These are phyloP conservation scores for Phenganax stokvisi DNA, from an alignment of 92 coral and sea anemone genomes.

Conservation along the genomic window DNA sequence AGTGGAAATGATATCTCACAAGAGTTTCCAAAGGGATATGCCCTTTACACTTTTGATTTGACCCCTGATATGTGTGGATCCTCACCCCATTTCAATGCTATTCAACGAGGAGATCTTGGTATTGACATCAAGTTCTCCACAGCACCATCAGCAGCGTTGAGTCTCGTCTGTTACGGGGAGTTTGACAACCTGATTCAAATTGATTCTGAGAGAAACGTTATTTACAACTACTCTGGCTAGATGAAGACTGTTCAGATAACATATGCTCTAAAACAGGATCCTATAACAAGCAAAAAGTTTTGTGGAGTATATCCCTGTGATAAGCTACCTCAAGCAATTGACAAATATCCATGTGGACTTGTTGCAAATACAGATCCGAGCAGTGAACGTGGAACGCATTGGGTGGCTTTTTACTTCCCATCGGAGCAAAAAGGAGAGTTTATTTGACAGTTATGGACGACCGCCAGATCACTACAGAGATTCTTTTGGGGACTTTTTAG, in stretches of 20 bases:
- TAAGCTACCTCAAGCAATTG: neutral
- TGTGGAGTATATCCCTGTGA: neutral
- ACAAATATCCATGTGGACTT: neutral
- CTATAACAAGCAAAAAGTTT: conserved; percentile 15
- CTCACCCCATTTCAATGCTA: conserved; percentile 1
- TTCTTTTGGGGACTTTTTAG: conserved; percentile 35
- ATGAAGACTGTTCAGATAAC: neutral
- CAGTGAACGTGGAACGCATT: conserved; percentile 24
- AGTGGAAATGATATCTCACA: conserved; percentile 41
- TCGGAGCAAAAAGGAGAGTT: conserved; percentile 19
- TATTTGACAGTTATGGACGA: conserved; percentile 37
- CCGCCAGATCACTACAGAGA: conserved; percentile 26
- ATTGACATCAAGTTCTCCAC: conserved; percentile 4
- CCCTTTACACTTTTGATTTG: conserved; percentile 13
- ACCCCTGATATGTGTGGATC: conserved; percentile 20
- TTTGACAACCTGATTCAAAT: conserved; percentile 32
- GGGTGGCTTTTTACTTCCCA: conserved; percentile 43
- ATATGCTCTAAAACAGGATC: neutral
- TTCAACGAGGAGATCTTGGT: neutral
- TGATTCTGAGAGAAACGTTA: conserved; percentile 28
- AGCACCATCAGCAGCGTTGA: conserved; percentile 1
- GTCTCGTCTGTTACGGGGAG: conserved; percentile 18
- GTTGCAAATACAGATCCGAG: conserved; percentile 22
- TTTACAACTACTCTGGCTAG: neutral
- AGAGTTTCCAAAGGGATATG: conserved; percentile 39